phyloP scores from a whole-genome alignment of 2,797 vertebrate genomes.

The Schizothorax lantsangensis region DNA sequence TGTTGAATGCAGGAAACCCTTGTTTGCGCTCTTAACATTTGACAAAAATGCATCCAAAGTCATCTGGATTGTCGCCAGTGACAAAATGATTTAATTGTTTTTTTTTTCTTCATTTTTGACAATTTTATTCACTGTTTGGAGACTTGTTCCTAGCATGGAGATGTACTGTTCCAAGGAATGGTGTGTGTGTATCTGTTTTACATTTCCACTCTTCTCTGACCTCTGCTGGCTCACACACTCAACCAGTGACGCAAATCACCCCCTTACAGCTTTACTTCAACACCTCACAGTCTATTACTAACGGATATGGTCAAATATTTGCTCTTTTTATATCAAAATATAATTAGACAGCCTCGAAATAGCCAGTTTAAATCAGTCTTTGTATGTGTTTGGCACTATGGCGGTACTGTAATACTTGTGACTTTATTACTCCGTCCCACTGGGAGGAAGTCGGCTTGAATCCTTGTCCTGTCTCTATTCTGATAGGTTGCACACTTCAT shows the following conservation, averaged over 20 bases:
- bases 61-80: not conserved
- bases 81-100: not conserved
- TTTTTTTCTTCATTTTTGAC: not conserved
- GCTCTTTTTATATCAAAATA: constrained; percentile 18
- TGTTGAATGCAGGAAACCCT: not conserved
- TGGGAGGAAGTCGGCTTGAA: constrained; percentile 50
- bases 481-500: constrained; percentile 37
- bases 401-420: constrained; percentile 19
- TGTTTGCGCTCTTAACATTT: not conserved
- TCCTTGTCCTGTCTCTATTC: constrained; percentile 57
- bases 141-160: constrained; percentile 7
- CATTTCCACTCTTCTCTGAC: constrained; percentile 38
- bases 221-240: constrained; percentile 29
- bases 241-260: constrained; percentile 16
- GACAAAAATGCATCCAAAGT: not conserved
- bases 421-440: constrained; percentile 21
- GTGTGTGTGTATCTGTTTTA: constrained; percentile 27
- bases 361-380: not conserved
- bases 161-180: constrained; percentile 21
- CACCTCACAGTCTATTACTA: constrained; percentile 20
- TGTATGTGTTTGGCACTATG: constrained; percentile 3
- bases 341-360: not conserved
- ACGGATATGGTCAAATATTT: not conserved
- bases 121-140: not conserved
- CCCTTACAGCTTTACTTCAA: not conserved